phyloP scores from a whole-genome alignment of 2,797 vertebrate genomes.

The Poeciliopsis presidionis region DNA sequence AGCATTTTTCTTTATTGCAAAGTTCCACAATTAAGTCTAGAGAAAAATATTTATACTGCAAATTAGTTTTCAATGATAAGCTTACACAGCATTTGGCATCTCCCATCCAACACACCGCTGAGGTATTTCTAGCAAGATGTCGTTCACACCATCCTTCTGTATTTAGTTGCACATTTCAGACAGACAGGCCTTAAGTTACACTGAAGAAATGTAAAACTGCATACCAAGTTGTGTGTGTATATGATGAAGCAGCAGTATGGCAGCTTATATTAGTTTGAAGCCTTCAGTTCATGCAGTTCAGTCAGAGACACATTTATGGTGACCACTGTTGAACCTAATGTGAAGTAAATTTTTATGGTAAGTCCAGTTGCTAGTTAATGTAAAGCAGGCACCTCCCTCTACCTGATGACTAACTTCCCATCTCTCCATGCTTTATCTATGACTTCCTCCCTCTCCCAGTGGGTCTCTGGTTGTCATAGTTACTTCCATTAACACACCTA shows the following conservation, averaged over 20 bases:
- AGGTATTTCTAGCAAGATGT: constrained; percentile 24
- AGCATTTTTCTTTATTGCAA: no score
- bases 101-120: constrained; percentile 7
- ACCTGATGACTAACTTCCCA: constrained; percentile 55
- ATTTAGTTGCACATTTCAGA: constrained; percentile 48
- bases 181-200: constrained; percentile 57
- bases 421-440: constrained; percentile 34
- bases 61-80: neutral
- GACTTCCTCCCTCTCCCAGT: constrained; percentile 61
- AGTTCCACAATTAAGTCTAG: neutral
- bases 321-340: neutral
- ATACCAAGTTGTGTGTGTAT: constrained; percentile 26
- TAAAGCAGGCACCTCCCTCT: constrained; percentile 1
- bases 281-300: constrained; percentile 24
- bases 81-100: neutral
- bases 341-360: neutral
- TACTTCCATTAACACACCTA: constrained; percentile 80
- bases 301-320: neutral
- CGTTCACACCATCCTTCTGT: constrained; percentile 39
- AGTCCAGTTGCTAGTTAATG: constrained; percentile 1
- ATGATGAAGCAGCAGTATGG: constrained; percentile 11
- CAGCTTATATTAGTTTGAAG: constrained; percentile 15
- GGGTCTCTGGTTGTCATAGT: constrained; percentile 72
- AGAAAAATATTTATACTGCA: neutral
- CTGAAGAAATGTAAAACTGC: constrained; percentile 52